Base-by-base conservation (phyloP, 2,888 invertebrate genomes). In the Clitarchus hookeri region DNA sequence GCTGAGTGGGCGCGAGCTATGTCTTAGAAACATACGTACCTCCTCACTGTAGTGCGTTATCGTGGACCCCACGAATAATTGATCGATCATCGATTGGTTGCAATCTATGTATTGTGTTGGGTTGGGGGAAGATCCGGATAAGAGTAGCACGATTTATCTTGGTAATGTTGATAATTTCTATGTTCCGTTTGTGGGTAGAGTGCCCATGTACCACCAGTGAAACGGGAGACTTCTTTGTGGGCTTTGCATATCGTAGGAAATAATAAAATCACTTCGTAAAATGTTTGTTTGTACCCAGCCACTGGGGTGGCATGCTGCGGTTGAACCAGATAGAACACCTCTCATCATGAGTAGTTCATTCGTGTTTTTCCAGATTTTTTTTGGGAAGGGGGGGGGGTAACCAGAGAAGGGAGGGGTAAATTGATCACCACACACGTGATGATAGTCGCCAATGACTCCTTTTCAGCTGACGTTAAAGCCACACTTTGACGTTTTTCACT, bases 401-500 rank as follows among this genome's bases (percentile, higher is more conserved):
- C n/a, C n/a, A n/a, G n/a, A n/a, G n/a, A n/a, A n/a, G n/a, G n/a
- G n/a, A n/a, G n/a, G n/a, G n/a, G n/a, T n/a, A n/a, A n/a, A n/a
- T n/a, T n/a, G n/a, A n/a, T n/a, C n/a, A n/a, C n/a, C n/a, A n/a
- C n/a, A n/a, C n/a, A n/a, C n/a, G n/a, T n/a, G n/a, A n/a, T n/a
- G n/a, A n/a, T n/a, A n/a, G n/a, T n/a, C n/a, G n/a, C n/a, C n/a
- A n/a, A n/a, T n/a, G n/a, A n/a, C n/a, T n/a, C n/a, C n/a, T 48
- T 8, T 44, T 23, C 8, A 85, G 23, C n/a, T 65, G 65, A 90
- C 25, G 90, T 90, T 84, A 90, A 26, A 44, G 90, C 84, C 9
- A 88, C 90, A 48, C 91, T 89, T 88, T 90, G 90, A 80, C 88
- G 85, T 89, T 90, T 90, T 11, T 90, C 90, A 87, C 89, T 89